phyloP scores from a whole-genome alignment of 2,797 vertebrate species.

The Fundulus diaphanus region DNA sequence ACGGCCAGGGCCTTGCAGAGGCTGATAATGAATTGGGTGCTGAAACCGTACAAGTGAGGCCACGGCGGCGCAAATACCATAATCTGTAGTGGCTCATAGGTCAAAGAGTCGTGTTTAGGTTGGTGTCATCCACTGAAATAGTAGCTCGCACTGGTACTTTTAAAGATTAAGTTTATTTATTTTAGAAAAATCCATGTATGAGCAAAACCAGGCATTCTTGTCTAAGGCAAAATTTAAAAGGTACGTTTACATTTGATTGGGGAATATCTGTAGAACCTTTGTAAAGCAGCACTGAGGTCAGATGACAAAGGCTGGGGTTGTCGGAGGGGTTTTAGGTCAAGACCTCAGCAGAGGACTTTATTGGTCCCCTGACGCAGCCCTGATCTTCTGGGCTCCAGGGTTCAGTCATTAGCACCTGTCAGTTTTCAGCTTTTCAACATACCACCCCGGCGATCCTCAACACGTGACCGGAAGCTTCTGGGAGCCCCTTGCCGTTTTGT shows the following conservation, averaged over 20 bases:
- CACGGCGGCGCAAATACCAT: constrained; percentile 69
- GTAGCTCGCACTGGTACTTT: constrained; percentile 70
- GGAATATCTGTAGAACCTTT: not conserved
- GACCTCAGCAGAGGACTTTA: constrained; percentile 31
- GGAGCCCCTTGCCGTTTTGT: constrained; percentile 60
- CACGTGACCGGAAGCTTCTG: constrained; percentile 56
- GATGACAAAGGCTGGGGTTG: constrained; percentile 13
- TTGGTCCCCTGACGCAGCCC: constrained; percentile 50
- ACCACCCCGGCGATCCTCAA: constrained; percentile 63
- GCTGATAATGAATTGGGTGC: constrained; percentile 85
- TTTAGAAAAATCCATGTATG: not conserved
- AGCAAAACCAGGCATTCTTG: not conserved
- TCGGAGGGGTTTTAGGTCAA: constrained; percentile 7
- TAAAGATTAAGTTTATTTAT: constrained; percentile 19
- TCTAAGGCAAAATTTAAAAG: not conserved
- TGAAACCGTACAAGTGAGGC: constrained; percentile 76
- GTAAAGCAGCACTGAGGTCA: constrained; percentile 4
- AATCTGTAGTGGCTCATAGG: constrained; percentile 65
- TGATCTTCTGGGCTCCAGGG: constrained; percentile 50
- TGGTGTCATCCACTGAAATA: constrained; percentile 68
- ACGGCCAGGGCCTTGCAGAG: constrained; percentile 70
- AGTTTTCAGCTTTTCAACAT: constrained; percentile 75
- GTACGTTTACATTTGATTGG: constrained; percentile 7
- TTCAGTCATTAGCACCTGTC: constrained; percentile 75
- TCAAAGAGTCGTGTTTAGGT: constrained; percentile 69